phyloP scores from a whole-genome alignment of 2,888 invertebrate genomes.

The Leistus spinibarbis region DNA sequence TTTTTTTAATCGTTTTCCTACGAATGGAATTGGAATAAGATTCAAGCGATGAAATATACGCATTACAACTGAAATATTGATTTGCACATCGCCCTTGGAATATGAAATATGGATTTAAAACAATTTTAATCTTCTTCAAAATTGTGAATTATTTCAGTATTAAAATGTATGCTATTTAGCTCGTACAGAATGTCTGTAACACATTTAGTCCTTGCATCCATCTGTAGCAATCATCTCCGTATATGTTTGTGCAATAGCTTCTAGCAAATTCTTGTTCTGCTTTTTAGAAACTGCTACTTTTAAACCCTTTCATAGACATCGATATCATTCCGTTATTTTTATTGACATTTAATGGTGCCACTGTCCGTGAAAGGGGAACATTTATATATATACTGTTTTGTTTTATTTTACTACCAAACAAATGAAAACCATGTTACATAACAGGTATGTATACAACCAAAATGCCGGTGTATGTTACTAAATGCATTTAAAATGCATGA shows the following conservation, averaged over 20 bases:
- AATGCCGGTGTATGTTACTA: not conserved
- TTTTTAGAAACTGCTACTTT: not conserved
- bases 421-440: not conserved
- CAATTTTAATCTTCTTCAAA: no score
- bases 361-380: no score
- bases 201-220: not conserved
- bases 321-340: no score
- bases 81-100: not conserved
- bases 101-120: not conserved
- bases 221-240: not conserved
- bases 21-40: not conserved
- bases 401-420: no score
- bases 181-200: no score
- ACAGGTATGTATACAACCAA: not conserved
- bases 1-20: not conserved
- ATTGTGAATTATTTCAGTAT: no score
- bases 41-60: not conserved
- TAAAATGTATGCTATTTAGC: no score
- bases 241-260: not conserved
- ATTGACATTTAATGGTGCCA: no score
- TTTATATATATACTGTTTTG: no score
- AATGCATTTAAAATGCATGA: conserved; percentile 14
- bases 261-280: not conserved
- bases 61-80: not conserved
- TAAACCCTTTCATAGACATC: no score